phyloP scores from a whole-genome alignment of 1,140 invertebrate species.

The Meloidogyne floridensis region DNA sequence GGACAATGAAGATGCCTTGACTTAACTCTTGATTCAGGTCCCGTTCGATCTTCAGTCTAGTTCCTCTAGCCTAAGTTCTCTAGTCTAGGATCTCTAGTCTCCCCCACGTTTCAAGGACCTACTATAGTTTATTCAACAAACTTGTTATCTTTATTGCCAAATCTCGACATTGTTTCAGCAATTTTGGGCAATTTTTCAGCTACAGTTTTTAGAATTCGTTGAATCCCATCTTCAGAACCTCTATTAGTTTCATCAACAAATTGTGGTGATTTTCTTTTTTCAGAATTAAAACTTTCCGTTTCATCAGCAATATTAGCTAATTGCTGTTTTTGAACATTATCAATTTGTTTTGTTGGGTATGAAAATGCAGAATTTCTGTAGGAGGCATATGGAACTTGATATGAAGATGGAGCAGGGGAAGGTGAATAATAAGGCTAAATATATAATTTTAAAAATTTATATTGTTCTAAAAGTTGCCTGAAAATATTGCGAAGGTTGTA shows the following conservation, averaged over 20 bases:
- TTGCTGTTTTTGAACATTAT: not conserved
- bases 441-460: not conserved
- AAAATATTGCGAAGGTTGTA: not conserved
- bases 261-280: slow-evolving; percentile 2
- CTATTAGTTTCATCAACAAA: not conserved
- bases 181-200: slow-evolving; percentile 32
- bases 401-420: not conserved
- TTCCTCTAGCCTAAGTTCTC: no score
- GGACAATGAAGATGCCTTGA: no score
- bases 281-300: slow-evolving; percentile 20
- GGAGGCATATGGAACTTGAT: slow-evolving; percentile 15
- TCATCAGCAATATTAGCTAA: slow-evolving; percentile 22
- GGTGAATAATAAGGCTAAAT: slow-evolving; percentile 15
- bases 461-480: not conserved
- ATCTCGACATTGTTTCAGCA: slow-evolving; percentile 26
- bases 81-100: no score
- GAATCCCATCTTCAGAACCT: slow-evolving; percentile 16
- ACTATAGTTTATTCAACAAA: not conserved
- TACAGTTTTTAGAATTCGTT: slow-evolving; percentile 22
- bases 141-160: not conserved
- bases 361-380: slow-evolving; percentile 14
- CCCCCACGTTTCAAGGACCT: no score
- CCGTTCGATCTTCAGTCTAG: no score
- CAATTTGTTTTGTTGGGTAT: not conserved
- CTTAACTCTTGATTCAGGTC: no score